phyloP scores from a whole-genome alignment of 1,140 invertebrate species.

The Plodia interpunctella region DNA sequence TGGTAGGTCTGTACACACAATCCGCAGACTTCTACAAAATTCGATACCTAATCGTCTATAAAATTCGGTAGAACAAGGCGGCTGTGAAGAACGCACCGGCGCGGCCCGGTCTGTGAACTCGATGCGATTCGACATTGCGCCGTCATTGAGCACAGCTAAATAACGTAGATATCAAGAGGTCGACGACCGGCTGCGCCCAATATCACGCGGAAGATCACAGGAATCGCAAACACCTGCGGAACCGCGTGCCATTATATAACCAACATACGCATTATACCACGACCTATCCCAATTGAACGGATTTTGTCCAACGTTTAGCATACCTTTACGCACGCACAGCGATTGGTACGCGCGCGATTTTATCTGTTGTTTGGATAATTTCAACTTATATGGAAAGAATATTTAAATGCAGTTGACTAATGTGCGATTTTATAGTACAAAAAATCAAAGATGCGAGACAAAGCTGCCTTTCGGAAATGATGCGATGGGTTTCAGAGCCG shows the following conservation, averaged over 20 bases:
- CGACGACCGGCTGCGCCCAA: slow-evolving; percentile 65
- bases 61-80: slow-evolving; percentile 54
- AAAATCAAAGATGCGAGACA: slow-evolving; percentile 35
- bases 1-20: too few species aligned
- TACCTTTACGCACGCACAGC: slow-evolving; percentile 5
- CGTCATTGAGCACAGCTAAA: slow-evolving; percentile 69
- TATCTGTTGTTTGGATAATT: background rate
- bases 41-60: slow-evolving; percentile 16
- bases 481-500: slow-evolving; percentile 28
- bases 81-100: slow-evolving; percentile 46
- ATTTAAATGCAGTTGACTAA: too few species aligned
- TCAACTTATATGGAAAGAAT: background rate
- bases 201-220: slow-evolving; percentile 58
- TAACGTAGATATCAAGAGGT: slow-evolving; percentile 65
- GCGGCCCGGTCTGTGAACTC: slow-evolving; percentile 63
- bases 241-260: slow-evolving; percentile 47
- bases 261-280: slow-evolving; percentile 21
- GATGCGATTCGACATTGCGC: slow-evolving; percentile 64
- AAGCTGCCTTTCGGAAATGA: slow-evolving; percentile 50
- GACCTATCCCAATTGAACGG: slow-evolving; percentile 35
- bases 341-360: background rate
- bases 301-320: slow-evolving; percentile 16
- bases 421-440: background rate
- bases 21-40: background rate
- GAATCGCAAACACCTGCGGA: slow-evolving; percentile 41